Evolutionary conservation across 2,797 vertebrate genomes (phyloP).

Genomic region (Pterois miles): DNA sequence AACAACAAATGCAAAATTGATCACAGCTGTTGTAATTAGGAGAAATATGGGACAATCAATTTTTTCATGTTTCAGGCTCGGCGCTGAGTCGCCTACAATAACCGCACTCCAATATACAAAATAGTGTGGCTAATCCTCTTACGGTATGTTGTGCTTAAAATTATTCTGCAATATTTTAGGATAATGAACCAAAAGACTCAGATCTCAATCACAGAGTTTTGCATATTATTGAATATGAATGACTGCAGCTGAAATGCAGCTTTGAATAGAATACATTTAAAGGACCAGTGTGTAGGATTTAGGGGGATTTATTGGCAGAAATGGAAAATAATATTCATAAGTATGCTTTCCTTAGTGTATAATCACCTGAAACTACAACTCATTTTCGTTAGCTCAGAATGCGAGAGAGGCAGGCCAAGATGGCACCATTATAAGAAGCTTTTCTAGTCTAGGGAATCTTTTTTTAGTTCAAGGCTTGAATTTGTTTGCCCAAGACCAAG

Average conservation of each 20-base stretch:
- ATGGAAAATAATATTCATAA: background rate
- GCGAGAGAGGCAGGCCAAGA: background rate
- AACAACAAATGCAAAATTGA: slow-evolving; percentile 62
- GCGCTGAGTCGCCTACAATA: slow-evolving; percentile 15
- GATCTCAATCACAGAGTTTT: slow-evolving; percentile 7
- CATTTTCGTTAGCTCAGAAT: background rate
- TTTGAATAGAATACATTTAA: slow-evolving; percentile 5
- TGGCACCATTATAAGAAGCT: background rate
- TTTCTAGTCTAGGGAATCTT: background rate
- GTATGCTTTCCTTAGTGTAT: background rate
- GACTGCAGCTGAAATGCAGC: background rate
- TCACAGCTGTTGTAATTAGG: slow-evolving; percentile 79
- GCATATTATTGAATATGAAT: background rate
- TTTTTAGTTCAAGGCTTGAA: background rate
- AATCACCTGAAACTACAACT: background rate
- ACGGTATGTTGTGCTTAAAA: background rate
- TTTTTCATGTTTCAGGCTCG: slow-evolving; percentile 28
- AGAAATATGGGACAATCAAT: slow-evolving; percentile 72
- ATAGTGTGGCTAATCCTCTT: background rate
- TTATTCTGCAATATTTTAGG: slow-evolving; percentile 28
- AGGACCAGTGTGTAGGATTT: background rate
- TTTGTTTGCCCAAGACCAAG: background rate
- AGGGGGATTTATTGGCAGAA: background rate
- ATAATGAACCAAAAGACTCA: slow-evolving; percentile 33
- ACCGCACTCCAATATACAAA: slow-evolving; percentile 19